phyloP scores from a whole-genome alignment of 2,888 invertebrate species.

The Aricia artaxerxes region DNA sequence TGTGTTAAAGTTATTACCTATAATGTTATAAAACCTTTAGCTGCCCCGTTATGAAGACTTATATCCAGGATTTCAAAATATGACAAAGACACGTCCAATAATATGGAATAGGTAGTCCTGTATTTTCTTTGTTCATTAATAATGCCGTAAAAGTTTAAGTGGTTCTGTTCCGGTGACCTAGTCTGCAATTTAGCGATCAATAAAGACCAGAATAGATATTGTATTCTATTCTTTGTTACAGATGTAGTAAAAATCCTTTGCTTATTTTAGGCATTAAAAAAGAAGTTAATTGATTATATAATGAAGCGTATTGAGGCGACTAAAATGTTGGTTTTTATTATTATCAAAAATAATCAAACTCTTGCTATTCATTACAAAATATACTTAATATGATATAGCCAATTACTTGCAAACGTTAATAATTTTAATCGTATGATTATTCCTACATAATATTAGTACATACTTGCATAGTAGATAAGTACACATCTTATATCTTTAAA shows the following conservation, averaged over 20 bases:
- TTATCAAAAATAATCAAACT: too few species aligned
- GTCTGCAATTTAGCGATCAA: conserved; percentile 1
- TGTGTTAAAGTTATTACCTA: neutral
- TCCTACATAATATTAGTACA: too few species aligned
- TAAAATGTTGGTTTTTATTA: too few species aligned
- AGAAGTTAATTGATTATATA: too few species aligned
- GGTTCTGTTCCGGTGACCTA: neutral
- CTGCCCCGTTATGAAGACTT: neutral
- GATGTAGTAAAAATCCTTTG: neutral
- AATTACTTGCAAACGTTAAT: too few species aligned
- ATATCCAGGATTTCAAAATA: neutral
- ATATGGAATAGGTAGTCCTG: neutral
- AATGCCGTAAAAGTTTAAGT: neutral
- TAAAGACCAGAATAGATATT: neutral
- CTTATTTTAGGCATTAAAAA: neutral
- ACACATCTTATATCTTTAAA: too few species aligned
- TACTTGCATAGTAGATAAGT: neutral
- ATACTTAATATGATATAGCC: too few species aligned
- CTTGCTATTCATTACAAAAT: too few species aligned
- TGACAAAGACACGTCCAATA: neutral
- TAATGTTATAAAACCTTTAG: neutral
- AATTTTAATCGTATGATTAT: too few species aligned
- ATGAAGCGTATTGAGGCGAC: too few species aligned
- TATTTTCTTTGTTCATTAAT: neutral
- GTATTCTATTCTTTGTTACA: neutral